Percentiles rank a stretch among this genome's conserved stretches.
These are phyloP conservation scores for Rhingia rostrata DNA, from an alignment of 2,888 invertebrate genomes.

Conservation along the genomic window DNA sequence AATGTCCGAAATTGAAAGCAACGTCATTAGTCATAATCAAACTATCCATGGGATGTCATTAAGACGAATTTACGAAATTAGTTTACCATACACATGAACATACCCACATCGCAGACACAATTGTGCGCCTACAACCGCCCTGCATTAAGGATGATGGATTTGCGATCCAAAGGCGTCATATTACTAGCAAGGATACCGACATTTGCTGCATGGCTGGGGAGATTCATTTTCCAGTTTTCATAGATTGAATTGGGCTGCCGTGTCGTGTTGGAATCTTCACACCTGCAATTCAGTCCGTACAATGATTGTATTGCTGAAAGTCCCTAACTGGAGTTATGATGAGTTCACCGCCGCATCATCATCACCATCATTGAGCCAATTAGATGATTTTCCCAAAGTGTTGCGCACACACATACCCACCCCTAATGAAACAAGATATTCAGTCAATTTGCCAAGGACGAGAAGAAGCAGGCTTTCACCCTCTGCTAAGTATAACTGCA, in stretches of 20 bases:
- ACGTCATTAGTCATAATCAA: conserved; percentile 55
- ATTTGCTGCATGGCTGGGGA: conserved; percentile 28
- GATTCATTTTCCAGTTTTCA: conserved; percentile 49
- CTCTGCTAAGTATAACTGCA: conserved; percentile 47
- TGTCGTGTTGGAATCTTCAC: conserved; percentile 7
- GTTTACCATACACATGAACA: conserved; percentile 14
- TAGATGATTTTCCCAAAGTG: neutral
- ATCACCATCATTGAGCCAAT: neutral
- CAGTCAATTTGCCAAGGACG: conserved; percentile 47
- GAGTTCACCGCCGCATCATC: conserved; percentile 12
- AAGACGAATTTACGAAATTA: conserved; percentile 51
- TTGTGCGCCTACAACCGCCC: too few relatives aligned
- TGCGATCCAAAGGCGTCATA: conserved; percentile 14
- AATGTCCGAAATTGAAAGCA: conserved; percentile 54
- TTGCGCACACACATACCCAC: neutral
- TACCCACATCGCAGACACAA: neutral
- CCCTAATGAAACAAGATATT: conserved; percentile 48
- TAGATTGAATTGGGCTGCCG: conserved; percentile 35
- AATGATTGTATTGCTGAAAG: conserved; percentile 41
- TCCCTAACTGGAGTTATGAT: conserved; percentile 39
- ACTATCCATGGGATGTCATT: conserved; percentile 39
- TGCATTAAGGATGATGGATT: conserved; percentile 40
- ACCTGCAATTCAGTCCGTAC: conserved; percentile 44
- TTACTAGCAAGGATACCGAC: conserved; percentile 38
- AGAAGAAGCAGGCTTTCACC: neutral